Conservation (phyloP, 2,113 vertebrate genomes). For the Microcebus jonahi region DNA sequence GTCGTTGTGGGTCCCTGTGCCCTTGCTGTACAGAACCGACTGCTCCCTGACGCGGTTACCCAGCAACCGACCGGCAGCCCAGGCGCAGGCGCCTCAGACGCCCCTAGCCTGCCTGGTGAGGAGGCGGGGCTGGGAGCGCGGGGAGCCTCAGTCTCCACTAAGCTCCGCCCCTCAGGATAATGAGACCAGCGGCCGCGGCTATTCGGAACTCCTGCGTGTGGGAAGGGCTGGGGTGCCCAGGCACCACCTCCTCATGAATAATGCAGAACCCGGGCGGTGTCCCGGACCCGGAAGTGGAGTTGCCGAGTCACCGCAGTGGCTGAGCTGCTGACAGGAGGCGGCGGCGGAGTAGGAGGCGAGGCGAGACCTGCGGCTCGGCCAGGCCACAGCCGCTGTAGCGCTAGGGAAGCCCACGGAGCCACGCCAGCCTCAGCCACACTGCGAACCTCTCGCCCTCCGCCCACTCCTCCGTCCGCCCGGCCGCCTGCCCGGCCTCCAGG, state of each 20-base stretch:
- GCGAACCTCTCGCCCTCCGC: background rate
- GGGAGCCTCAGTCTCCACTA: fast-evolving
- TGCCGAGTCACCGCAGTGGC: slow-evolving; percentile 84
- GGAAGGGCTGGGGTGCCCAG: slow-evolving; percentile 33
- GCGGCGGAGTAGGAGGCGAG: slow-evolving; percentile 76
- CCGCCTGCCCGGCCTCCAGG: background rate
- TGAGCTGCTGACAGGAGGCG: slow-evolving; percentile 83
- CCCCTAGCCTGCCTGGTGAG: fast-evolving
- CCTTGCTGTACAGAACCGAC: background rate
- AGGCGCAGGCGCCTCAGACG: slow-evolving; percentile 66
- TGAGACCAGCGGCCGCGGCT: fast-evolving
- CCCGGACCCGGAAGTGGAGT: slow-evolving; percentile 80
- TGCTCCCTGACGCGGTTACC: slow-evolving; percentile 79
- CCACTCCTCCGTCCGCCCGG: background rate
- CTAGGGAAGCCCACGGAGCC: slow-evolving; percentile 51
- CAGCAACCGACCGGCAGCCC: slow-evolving; percentile 61
- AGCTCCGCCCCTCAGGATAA: slow-evolving; percentile 42
- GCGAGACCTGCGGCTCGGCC: slow-evolving; percentile 65
- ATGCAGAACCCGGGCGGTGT: slow-evolving; percentile 67
- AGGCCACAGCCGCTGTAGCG: slow-evolving; percentile 38
- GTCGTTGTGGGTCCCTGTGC: slow-evolving; percentile 21
- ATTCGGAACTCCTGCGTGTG: background rate
- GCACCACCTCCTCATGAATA: slow-evolving; percentile 76
- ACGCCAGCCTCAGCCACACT: slow-evolving; percentile 33
- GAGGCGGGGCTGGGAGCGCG: background rate